Conservation (phyloP, 2,888 invertebrate genomes). For the Ypsolopha sequella region DNA sequence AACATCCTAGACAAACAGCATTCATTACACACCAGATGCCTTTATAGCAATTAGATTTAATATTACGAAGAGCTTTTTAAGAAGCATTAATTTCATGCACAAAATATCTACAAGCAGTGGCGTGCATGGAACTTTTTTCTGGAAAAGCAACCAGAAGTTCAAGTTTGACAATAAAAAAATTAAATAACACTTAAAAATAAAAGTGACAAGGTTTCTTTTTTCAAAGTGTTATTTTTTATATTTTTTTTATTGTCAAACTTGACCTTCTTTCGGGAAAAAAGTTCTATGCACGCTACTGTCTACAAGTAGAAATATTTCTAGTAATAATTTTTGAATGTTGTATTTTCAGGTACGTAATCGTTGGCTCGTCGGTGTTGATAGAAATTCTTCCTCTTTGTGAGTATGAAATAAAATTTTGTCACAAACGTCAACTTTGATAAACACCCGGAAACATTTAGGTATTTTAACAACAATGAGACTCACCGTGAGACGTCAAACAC, state of each 20-base stretch:
- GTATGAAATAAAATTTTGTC: not conserved
- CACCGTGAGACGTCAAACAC: constrained; percentile 19
- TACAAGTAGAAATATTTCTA: not conserved
- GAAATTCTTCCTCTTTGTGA: no score
- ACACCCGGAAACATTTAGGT: constrained; percentile 2
- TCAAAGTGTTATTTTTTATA: not conserved
- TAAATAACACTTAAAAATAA: no score
- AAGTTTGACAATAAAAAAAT: no score
- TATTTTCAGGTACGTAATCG: constrained; percentile 4
- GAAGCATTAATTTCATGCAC: no score
- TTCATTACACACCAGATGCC: constrained; percentile 54
- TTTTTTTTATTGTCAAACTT: no score
- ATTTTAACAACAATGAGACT: constrained; percentile 12
- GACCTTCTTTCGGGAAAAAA: no score
- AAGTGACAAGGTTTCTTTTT: not conserved
- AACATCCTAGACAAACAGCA: constrained; percentile 10
- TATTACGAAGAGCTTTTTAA: not conserved
- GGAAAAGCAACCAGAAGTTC: no score
- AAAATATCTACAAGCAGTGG: no score
- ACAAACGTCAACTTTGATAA: not conserved
- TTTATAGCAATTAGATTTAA: constrained; percentile 23
- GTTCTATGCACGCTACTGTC: no score
- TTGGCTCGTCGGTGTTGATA: no score
- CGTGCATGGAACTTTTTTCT: no score
- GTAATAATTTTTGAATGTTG: not conserved